phyloP scores from a whole-genome alignment of 2,113 vertebrate genomes.

The Rhea americana region DNA sequence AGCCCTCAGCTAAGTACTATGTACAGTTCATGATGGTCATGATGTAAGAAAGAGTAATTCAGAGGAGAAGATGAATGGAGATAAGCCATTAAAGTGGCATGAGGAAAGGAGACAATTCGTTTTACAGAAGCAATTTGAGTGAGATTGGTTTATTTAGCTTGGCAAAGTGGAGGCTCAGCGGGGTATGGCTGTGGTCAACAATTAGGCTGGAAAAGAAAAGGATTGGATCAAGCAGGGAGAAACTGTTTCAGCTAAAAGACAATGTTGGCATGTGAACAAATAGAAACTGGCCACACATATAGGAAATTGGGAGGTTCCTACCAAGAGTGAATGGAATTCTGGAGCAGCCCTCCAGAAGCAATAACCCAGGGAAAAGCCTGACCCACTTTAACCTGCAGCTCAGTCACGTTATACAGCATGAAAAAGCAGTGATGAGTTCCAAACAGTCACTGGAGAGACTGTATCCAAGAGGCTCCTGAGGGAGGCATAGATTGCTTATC shows the following conservation, averaged over 20 bases:
- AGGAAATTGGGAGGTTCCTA: background rate
- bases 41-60: background rate
- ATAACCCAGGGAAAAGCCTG: background rate
- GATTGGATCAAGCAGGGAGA: background rate
- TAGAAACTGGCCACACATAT: background rate
- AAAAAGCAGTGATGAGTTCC: background rate
- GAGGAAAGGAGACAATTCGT: background rate
- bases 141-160: background rate
- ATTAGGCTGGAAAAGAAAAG: background rate
- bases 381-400: background rate
- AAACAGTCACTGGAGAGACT: background rate
- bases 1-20: background rate
- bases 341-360: background rate
- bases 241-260: background rate
- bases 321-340: rapidly evolving
- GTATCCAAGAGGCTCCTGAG: background rate
- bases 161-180: background rate
- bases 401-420: background rate
- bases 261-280: background rate
- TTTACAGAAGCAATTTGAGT: background rate
- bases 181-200: background rate
- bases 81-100: background rate
- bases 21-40: rapidly evolving
- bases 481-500: background rate
- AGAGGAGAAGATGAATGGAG: background rate